phyloP scores from a whole-genome alignment of 2,113 vertebrate species.

The Oryzias javanicus region DNA sequence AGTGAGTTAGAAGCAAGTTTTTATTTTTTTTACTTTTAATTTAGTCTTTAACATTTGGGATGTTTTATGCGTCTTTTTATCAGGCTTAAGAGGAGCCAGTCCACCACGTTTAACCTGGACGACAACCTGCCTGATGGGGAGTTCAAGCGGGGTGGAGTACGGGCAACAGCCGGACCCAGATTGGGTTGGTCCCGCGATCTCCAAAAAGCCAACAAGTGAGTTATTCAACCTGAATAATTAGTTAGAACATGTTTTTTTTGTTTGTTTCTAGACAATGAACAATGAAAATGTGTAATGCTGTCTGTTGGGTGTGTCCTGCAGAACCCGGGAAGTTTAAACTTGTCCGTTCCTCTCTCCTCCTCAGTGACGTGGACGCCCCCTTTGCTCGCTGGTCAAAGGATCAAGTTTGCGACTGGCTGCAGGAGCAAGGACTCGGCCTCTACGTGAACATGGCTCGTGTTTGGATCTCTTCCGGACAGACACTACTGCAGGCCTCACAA shows the following conservation, averaged over 20 bases:
- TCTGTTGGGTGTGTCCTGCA: background rate
- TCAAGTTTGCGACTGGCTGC: slow-evolving; percentile 94
- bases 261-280: no score
- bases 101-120: slow-evolving; percentile 92
- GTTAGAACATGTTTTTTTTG: slow-evolving; percentile 12
- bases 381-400: slow-evolving; percentile 97
- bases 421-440: slow-evolving; percentile 90
- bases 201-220: slow-evolving; percentile 85
- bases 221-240: slow-evolving; percentile 22
- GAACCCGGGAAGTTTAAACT: background rate
- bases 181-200: slow-evolving; percentile 96
- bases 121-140: slow-evolving; percentile 87
- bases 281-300: no score
- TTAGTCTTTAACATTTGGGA: background rate
- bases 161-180: slow-evolving; percentile 91
- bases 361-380: slow-evolving; percentile 91
- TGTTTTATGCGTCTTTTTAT: background rate
- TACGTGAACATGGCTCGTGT: slow-evolving; percentile 85
- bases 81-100: slow-evolving; percentile 94
- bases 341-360: background rate
- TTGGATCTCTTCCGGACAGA: slow-evolving; percentile 95
- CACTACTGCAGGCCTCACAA: slow-evolving; percentile 92
- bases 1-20: slow-evolving; percentile 77
- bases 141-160: slow-evolving; percentile 92
- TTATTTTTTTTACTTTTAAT: background rate